These are phyloP conservation scores for Pogonomyrmex barbatus DNA, from an alignment of 1,140 invertebrate genomes.

Conservation along the genomic window DNA sequence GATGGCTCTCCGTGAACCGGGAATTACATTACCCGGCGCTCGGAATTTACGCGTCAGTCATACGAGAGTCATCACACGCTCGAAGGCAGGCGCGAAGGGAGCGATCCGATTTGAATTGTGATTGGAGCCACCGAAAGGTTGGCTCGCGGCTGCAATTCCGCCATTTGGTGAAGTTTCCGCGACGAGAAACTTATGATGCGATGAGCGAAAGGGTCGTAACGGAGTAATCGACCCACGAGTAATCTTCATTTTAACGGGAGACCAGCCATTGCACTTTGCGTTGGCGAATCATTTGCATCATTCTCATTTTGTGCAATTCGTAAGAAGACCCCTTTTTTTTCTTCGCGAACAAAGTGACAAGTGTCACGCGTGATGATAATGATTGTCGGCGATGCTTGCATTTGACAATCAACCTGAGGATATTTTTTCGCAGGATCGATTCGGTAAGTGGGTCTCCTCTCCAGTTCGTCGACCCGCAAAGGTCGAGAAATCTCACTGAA, in stretches of 20 bases:
- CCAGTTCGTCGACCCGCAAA: background rate
- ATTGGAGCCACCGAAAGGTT: background rate
- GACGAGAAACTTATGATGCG: background rate
- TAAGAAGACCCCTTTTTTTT: background rate
- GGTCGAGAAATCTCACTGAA: background rate
- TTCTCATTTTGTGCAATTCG: too few relatives aligned
- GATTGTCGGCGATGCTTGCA: background rate
- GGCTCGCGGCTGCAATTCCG: conserved; percentile 12
- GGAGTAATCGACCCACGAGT: background rate
- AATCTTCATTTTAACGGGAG: background rate
- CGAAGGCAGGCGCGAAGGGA: background rate
- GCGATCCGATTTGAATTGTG: conserved; percentile 10
- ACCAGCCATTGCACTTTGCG: background rate
- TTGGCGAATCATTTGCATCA: background rate
- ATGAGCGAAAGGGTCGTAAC: conserved; percentile 14
- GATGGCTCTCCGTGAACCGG: background rate
- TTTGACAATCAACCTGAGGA: background rate
- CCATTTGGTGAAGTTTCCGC: background rate
- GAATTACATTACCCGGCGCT: background rate
- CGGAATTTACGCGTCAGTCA: background rate
- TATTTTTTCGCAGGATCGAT: conserved; percentile 18
- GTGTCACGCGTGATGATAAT: background rate
- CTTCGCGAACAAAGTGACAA: too few relatives aligned
- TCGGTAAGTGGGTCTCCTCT: background rate
- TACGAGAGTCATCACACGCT: background rate